A percentile compares a stretch with the other conserved stretches of the same genome.
phyloP scores from a whole-genome alignment of 2,113 vertebrate genomes.

The Poecile atricapillus region DNA sequence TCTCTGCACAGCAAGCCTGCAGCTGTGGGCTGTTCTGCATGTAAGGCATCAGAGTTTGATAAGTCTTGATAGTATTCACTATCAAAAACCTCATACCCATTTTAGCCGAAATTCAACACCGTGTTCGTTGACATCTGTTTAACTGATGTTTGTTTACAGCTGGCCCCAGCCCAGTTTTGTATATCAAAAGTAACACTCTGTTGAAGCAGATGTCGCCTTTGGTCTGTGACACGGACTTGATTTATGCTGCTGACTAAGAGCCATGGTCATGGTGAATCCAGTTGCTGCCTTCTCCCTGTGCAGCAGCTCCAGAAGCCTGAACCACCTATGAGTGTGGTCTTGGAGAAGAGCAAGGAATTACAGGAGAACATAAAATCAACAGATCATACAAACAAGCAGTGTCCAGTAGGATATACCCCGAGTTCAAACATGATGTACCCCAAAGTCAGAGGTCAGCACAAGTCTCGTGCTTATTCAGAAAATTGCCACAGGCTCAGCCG shows the following conservation, averaged over 20 bases:
- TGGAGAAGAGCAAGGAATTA: neutral
- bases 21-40: neutral
- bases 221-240: neutral
- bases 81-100: neutral
- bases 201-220: neutral
- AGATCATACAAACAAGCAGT: neutral
- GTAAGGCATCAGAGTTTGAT: neutral
- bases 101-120: neutral
- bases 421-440: neutral
- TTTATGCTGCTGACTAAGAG: neutral
- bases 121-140: neutral
- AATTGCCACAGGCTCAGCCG: neutral
- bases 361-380: neutral
- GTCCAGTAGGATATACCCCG: neutral
- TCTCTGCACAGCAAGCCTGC: neutral
- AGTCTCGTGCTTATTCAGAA: accelerated
- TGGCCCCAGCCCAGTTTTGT: neutral
- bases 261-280: neutral
- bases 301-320: neutral
- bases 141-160: neutral
- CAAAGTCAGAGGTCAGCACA: neutral
- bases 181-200: neutral
- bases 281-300: neutral
- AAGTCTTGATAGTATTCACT: neutral
- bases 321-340: neutral